These are phyloP conservation scores for Apamea epomidion DNA, from an alignment of 2,888 invertebrate species.

Conservation along the genomic window DNA sequence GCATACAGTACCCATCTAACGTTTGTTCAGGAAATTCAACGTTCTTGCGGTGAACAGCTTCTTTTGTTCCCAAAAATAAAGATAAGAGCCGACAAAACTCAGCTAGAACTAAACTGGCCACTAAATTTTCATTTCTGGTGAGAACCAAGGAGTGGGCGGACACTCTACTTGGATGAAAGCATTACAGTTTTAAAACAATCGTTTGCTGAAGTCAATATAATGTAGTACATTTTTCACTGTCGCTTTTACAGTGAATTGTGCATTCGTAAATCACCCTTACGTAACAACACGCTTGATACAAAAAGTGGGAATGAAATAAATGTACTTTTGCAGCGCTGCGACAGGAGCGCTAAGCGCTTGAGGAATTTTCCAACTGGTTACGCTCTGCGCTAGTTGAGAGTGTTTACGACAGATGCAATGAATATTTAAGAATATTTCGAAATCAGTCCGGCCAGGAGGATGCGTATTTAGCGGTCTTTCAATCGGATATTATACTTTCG, in stretches of 20 bases:
- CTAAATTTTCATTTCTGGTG: constrained; percentile 64
- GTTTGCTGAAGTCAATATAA: constrained; percentile 71
- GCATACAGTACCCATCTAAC: constrained; percentile 20
- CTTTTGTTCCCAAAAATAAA: constrained; percentile 62
- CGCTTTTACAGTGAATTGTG: constrained; percentile 76
- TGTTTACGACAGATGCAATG: constrained; percentile 59
- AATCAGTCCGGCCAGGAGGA: constrained; percentile 17
- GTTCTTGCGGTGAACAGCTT: constrained; percentile 39
- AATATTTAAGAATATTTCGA: constrained; percentile 62
- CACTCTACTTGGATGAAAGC: constrained; percentile 40
- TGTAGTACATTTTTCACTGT: constrained; percentile 76
- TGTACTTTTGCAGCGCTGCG: constrained; percentile 61
- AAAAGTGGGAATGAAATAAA: constrained; percentile 75
- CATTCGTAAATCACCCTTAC: constrained; percentile 77
- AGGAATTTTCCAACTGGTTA: constrained; percentile 66
- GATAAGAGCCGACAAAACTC: constrained; percentile 54
- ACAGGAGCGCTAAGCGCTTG: constrained; percentile 64
- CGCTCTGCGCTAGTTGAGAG: constrained; percentile 42
- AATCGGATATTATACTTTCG: constrained; percentile 2
- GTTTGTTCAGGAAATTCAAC: constrained; percentile 39
- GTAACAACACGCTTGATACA: constrained; percentile 73
- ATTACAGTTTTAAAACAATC: constrained; percentile 67
- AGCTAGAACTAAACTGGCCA: constrained; percentile 51
- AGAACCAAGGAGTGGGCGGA: constrained; percentile 45
- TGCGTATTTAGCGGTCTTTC: constrained; percentile 2